Evolutionary conservation across 92 coral and sea anemone species (phyloP).

Genomic region (Virgularia gustaviana): DNA sequence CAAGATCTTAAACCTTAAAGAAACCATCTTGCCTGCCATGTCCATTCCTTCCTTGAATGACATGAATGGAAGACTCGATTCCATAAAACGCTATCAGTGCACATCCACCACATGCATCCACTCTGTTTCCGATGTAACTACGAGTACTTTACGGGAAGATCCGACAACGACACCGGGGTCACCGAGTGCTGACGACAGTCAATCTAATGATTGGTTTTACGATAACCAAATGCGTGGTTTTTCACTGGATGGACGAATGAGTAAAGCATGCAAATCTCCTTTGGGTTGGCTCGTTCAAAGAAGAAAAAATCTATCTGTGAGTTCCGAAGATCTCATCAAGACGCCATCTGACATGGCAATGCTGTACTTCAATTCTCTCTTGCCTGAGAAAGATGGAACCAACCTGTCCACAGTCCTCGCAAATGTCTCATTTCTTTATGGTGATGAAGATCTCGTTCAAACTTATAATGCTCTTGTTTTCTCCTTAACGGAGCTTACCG

Average conservation of each 20-base stretch:
- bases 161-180: too few species aligned
- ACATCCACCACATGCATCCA: conserved; percentile 3
- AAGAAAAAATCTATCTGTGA: not conserved
- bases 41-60: conserved; percentile 23
- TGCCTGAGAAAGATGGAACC: not conserved
- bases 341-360: conserved; percentile 12
- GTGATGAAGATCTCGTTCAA: conserved; percentile 1
- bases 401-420: conserved; percentile 24
- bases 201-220: not conserved
- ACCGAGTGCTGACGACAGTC: not conserved
- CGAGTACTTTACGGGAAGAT: not conserved
- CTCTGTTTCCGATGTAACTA: too few species aligned
- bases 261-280: conserved; percentile 23
- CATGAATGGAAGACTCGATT: not conserved
- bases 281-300: conserved; percentile 20
- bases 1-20: conserved; percentile 23
- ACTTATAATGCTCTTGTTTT: conserved; percentile 8
- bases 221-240: conserved; percentile 27
- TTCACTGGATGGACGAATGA: conserved; percentile 30
- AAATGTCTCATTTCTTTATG: conserved; percentile 30
- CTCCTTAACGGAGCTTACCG: not conserved
- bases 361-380: not conserved
- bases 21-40: conserved; percentile 28
- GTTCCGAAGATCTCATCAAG: conserved; percentile 4
- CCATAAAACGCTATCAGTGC: conserved; percentile 13